Evolutionary conservation across 2,888 invertebrate species (phyloP).

Genomic region (Antheraea yamamai): DNA sequence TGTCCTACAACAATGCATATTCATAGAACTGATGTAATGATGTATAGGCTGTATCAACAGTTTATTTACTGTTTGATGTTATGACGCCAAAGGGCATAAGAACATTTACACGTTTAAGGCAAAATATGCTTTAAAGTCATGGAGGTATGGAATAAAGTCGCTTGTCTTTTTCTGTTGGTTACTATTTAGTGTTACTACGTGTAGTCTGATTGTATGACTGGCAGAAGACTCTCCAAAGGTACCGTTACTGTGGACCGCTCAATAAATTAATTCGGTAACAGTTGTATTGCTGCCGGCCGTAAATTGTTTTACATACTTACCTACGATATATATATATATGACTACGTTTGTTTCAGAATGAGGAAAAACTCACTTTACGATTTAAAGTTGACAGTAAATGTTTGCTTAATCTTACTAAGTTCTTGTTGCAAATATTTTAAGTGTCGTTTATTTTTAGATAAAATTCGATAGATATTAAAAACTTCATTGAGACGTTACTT

Average conservation of each 20-base stretch:
- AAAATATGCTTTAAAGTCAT: conserved; percentile 42
- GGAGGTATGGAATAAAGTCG: conserved; percentile 33
- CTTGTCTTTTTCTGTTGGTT: conserved; percentile 34
- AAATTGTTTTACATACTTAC: conserved; percentile 28
- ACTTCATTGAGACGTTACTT: too few relatives aligned
- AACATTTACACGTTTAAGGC: conserved; percentile 29
- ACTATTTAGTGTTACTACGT: conserved; percentile 31
- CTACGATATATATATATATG: neutral
- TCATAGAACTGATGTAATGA: conserved; percentile 75
- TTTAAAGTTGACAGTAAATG: neutral
- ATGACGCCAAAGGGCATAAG: conserved; percentile 42
- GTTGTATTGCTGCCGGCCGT: conserved; percentile 36
- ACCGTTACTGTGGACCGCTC: conserved; percentile 73
- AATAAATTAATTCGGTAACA: conserved; percentile 73
- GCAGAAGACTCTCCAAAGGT: conserved; percentile 72
- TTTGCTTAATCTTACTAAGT: neutral
- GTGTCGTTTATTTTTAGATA: too few relatives aligned
- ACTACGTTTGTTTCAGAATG: neutral
- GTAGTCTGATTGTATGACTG: conserved; percentile 59
- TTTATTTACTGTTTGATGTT: conserved; percentile 70
- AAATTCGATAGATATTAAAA: too few relatives aligned
- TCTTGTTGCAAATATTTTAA: too few relatives aligned
- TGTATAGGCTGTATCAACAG: conserved; percentile 78
- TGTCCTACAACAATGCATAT: conserved; percentile 59
- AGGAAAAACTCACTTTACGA: neutral